Conservation (phyloP, 2,113 vertebrate genomes). For the Esox niger region DNA sequence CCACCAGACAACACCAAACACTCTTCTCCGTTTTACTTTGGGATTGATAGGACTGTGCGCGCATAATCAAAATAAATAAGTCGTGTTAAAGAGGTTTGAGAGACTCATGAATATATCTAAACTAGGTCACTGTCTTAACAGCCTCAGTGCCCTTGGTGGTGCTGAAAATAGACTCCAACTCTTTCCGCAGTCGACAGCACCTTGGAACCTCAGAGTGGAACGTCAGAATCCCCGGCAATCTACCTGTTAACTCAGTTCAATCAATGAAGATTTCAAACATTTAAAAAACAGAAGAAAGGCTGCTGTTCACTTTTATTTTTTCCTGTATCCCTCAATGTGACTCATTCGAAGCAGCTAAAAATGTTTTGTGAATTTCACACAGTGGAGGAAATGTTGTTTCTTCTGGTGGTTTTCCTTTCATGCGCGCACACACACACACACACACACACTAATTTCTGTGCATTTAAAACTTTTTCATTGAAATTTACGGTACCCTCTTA, state of each 20-base stretch:
- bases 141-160: conserved; percentile 69
- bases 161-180: conserved; percentile 70
- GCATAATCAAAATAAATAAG: conserved; percentile 55
- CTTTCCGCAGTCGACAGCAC: conserved; percentile 31
- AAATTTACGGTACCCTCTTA: no score
- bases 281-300: not conserved
- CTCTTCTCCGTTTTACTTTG: no score
- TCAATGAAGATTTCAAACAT: not conserved
- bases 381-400: no score
- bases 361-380: no score
- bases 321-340: not conserved
- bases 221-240: not conserved
- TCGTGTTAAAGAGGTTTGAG: conserved; percentile 54
- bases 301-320: not conserved
- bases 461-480: no score
- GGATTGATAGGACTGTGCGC: not conserved
- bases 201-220: conserved; percentile 44
- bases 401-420: no score
- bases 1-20: no score
- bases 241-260: not conserved
- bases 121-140: conserved; percentile 72
- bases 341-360: not conserved
- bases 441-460: no score
- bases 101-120: conserved; percentile 61
- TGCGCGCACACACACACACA: no score